Conservation (phyloP, 2,797 vertebrate genomes). For the Geotrypetes seraphini region DNA sequence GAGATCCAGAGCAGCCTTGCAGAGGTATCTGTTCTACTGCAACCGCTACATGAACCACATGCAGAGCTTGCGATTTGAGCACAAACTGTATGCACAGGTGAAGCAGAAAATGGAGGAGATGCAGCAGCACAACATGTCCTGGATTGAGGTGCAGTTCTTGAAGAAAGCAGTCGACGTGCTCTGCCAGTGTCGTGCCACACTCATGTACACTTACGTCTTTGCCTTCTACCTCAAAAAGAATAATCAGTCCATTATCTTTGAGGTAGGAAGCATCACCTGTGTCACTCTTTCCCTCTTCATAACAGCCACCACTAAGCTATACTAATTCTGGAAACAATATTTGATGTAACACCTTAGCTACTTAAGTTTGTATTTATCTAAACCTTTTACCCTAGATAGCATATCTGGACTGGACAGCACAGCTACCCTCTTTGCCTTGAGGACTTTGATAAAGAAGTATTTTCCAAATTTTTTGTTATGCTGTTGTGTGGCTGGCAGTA, state of each 20-base stretch:
- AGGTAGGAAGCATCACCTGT: too few relatives aligned
- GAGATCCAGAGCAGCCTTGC: conserved; percentile 93
- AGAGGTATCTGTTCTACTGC: conserved; percentile 99
- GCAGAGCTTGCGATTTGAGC: conserved; percentile 98
- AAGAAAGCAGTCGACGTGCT: conserved; percentile 98
- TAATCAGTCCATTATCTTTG: conserved; percentile 99
- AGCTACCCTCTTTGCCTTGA: too few relatives aligned
- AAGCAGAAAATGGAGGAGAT: conserved; percentile 99
- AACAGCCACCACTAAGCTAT: too few relatives aligned
- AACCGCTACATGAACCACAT: conserved; percentile 99
- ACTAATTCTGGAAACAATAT: too few relatives aligned
- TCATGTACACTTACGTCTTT: conserved; percentile 99
- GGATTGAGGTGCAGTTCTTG: conserved; percentile 99
- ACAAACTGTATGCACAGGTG: conserved; percentile 97
- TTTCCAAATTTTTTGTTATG: too few relatives aligned
- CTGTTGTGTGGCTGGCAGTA: too few relatives aligned
- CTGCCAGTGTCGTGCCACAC: conserved; percentile 97
- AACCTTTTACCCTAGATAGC: too few relatives aligned
- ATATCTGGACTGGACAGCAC: too few relatives aligned
- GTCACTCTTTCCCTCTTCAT: too few relatives aligned
- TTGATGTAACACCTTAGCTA: too few relatives aligned
- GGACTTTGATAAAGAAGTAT: too few relatives aligned
- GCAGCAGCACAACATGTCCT: conserved; percentile 99
- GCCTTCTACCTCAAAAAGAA: conserved; percentile 99
- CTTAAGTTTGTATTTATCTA: too few relatives aligned